phyloP scores from a whole-genome alignment of 1,140 invertebrate genomes.

The Paraescarpia echinospica region DNA sequence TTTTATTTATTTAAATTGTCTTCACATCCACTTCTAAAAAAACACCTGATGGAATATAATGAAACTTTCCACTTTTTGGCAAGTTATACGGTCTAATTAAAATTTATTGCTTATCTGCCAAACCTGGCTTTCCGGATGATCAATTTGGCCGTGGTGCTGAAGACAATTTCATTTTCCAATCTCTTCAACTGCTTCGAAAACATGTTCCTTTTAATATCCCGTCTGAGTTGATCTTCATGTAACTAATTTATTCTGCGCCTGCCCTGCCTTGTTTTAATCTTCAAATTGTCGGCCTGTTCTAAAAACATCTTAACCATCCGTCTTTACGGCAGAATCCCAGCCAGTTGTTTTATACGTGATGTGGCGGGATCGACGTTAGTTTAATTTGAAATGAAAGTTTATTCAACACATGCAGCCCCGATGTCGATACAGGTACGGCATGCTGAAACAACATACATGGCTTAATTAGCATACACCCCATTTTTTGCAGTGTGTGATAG shows the following conservation, averaged over 20 bases:
- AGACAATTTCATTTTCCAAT: background rate
- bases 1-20: background rate
- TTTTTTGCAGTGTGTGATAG: too few species aligned
- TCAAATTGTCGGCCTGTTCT: too few species aligned
- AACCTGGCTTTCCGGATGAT: background rate
- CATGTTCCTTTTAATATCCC: background rate
- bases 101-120: background rate
- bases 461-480: too few species aligned
- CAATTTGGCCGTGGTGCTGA: background rate
- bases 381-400: too few species aligned
- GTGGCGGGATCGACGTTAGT: too few species aligned
- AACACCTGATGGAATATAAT: background rate
- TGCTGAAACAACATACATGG: too few species aligned
- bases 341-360: too few species aligned
- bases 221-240: background rate
- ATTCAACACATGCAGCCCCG: too few species aligned
- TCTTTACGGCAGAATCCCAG: too few species aligned
- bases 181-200: background rate
- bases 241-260: constrained; percentile 1
- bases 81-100: background rate
- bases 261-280: background rate
- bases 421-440: too few species aligned
- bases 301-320: too few species aligned
- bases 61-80: background rate
- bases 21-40: background rate